These are phyloP conservation scores for Malurus alboscapulatus DNA, from an alignment of 2,113 vertebrate species.

Conservation along the genomic window DNA sequence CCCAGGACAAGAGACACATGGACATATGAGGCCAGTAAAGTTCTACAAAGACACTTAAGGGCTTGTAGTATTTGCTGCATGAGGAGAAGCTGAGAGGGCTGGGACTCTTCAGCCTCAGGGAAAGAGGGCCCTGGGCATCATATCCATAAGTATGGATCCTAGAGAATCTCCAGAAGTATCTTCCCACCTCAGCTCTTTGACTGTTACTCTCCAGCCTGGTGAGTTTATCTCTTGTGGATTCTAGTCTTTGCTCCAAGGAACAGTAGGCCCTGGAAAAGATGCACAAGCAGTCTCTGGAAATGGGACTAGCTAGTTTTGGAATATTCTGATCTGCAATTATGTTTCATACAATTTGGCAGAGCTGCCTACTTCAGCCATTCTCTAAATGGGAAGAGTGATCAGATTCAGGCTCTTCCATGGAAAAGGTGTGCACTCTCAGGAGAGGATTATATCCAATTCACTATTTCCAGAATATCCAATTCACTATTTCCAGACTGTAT, in stretches of 20 bases:
- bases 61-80: neutral
- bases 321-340: neutral
- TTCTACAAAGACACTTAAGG: neutral
- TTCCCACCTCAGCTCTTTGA: neutral
- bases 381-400: neutral
- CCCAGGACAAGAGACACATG: neutral
- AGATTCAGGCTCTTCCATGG: neutral
- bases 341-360: neutral
- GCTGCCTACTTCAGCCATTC: neutral
- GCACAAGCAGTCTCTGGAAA: neutral
- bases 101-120: neutral
- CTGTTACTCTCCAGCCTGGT: neutral
- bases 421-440: neutral
- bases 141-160: neutral
- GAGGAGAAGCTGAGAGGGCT: neutral
- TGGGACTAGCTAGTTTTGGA: neutral
- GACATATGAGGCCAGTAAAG: neutral
- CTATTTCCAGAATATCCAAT: neutral
- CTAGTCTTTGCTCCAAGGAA: neutral
- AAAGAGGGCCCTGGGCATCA: neutral
- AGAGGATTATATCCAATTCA: neutral
- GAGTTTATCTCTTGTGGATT: neutral
- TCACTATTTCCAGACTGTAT: neutral
- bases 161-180: neutral
- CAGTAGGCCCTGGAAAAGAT: neutral